Percentiles rank a stretch among this genome's conserved stretches.
phyloP scores from a whole-genome alignment of 2,888 invertebrate species.

The Tiliacea aurago region DNA sequence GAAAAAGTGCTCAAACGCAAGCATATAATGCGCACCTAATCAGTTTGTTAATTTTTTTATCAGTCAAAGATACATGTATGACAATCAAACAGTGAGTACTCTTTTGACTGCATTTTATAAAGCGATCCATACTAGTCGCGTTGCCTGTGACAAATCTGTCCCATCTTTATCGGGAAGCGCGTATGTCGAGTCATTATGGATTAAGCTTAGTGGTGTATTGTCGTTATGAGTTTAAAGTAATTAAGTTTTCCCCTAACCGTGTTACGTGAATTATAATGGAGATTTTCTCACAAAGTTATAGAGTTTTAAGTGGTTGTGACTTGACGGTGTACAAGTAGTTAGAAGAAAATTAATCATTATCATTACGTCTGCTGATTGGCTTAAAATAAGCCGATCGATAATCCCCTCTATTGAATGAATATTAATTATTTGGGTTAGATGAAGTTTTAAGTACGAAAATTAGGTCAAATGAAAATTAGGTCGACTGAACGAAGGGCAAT shows the following conservation, averaged over 20 bases:
- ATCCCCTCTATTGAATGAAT: too few relatives aligned
- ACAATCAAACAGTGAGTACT: neutral
- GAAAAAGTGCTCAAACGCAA: neutral
- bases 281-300: slow-evolving; percentile 42
- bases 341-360: slow-evolving; percentile 7
- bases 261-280: slow-evolving; percentile 53
- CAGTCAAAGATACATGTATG: too few relatives aligned
- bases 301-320: slow-evolving; percentile 42
- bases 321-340: neutral
- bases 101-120: neutral
- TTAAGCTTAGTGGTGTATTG: slow-evolving; percentile 45
- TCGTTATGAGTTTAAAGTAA: slow-evolving; percentile 49
- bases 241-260: slow-evolving; percentile 45
- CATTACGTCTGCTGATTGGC: neutral
- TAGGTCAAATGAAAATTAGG: too few relatives aligned
- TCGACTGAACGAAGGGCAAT: too few relatives aligned
- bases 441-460: too few relatives aligned
- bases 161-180: slow-evolving; percentile 19
- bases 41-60: too few relatives aligned
- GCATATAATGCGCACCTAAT: too few relatives aligned
- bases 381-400: neutral
- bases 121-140: neutral
- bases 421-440: too few relatives aligned
- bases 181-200: slow-evolving; percentile 48
- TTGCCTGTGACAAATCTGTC: slow-evolving; percentile 13